Evolutionary conservation across 2,888 invertebrate genomes (phyloP).

Genomic region (Teinopalpus imperialis): DNA sequence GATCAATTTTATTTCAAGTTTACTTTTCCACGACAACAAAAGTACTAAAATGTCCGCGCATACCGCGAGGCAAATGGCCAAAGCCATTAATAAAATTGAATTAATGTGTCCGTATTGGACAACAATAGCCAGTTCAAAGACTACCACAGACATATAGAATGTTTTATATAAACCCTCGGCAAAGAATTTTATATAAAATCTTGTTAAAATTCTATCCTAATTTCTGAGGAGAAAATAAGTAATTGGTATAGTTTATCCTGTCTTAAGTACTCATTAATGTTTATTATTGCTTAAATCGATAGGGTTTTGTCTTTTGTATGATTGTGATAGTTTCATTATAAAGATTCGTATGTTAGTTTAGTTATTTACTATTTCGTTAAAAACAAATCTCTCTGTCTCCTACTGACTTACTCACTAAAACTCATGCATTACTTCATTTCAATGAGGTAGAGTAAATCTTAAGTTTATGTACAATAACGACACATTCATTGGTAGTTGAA

Average conservation of each 20-base stretch:
- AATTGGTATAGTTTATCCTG: slow-evolving; percentile 16
- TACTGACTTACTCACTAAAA: no score
- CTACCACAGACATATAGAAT: slow-evolving; percentile 44
- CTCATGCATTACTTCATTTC: no score
- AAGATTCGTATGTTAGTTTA: no score
- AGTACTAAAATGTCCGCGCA: slow-evolving; percentile 31
- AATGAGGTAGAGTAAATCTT: no score
- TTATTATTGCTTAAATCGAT: neutral
- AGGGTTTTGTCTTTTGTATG: no score
- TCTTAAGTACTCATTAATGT: neutral
- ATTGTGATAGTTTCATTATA: no score
- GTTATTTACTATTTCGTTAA: no score
- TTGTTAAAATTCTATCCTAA: slow-evolving; percentile 3
- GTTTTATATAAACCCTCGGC: slow-evolving; percentile 38
- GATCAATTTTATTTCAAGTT: slow-evolving; percentile 5
- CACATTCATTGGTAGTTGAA: no score
- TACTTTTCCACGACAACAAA: slow-evolving; percentile 26
- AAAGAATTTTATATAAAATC: slow-evolving; percentile 27
- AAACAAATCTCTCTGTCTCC: no score
- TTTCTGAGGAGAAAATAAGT: slow-evolving; percentile 10
- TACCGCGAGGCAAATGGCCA: slow-evolving; percentile 42
- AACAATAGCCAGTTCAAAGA: slow-evolving; percentile 50
- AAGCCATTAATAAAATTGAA: slow-evolving; percentile 63
- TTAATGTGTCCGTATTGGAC: slow-evolving; percentile 52
- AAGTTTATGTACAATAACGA: no score